Evolutionary conservation across 2,888 invertebrate genomes (phyloP), one percentile per base, ranked within the genome.

Genomic region (Xestia ashworthii): DNA sequence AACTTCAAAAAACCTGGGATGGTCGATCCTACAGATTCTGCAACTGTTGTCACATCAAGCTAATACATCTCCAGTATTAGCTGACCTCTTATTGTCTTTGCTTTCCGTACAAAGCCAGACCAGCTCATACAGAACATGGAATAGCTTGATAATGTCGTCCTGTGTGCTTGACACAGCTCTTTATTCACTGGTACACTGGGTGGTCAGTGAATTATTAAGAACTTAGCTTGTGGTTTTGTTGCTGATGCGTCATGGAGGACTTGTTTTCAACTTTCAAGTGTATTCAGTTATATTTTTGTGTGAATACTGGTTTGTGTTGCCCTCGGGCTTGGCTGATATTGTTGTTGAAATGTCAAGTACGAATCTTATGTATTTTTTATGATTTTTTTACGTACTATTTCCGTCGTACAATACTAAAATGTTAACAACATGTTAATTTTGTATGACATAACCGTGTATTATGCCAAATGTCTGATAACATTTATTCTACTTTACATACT

Each of bases 141-240:
- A 22, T 38, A 50, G n/a, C 38, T 60, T 73, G 75, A 82, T 38
- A 58, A 58, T 76, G 3, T 76, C 19, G 4, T 5, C 55, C 1
- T 46, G 19, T 82, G 14, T 62, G 38, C 44, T 78, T 83, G 79
- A 74, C 70, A 84, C 68, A 83, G 91, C 60, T 88, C 90, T 84
- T 50, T 8, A 25, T 64, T 69, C 32, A 75, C 69, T 89, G 88
- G 92, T 84, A 32, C 41, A 64, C 72, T 77, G 82, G 79, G 87
- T 89, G 88, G 89, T 83, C 91, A 84, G 76, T 83, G 84, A 90
- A 86, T 90, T 91, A 90, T 91, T 88, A 87, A 83, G 87, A 89
- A 90, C 81, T 85, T 72, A 86, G 72, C 71, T 74, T 88, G 88
- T 87, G 88, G 91, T 88, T 90, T 88, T 87, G 87, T 89, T 87